Evolutionary conservation across 2,797 vertebrate species (phyloP).

Genomic region (Limosa lapponica): DNA sequence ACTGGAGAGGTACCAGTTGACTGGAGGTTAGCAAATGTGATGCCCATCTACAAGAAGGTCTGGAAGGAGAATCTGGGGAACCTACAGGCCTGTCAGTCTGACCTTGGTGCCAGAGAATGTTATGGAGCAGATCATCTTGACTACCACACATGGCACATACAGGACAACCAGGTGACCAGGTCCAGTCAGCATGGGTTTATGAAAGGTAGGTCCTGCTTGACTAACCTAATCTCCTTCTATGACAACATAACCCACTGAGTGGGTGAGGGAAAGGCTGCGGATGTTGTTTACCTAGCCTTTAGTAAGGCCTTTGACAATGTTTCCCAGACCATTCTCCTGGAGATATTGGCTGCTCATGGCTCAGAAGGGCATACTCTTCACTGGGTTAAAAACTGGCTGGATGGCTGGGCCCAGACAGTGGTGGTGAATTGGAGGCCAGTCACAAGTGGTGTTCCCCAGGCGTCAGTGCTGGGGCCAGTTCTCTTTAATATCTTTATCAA

Average conservation of each 20-base stretch:
- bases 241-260: background rate
- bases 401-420: background rate
- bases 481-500: background rate
- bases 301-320: background rate
- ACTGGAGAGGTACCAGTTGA: background rate
- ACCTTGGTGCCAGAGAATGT: background rate
- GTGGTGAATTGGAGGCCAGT: background rate
- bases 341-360: background rate
- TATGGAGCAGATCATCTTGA: background rate
- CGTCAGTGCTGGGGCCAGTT: background rate
- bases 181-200: background rate
- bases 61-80: background rate
- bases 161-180: background rate
- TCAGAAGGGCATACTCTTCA: background rate
- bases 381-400: background rate
- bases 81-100: background rate
- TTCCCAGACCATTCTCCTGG: background rate
- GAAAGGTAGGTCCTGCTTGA: background rate
- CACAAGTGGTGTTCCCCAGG: background rate
- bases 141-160: background rate
- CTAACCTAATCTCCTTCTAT: background rate
- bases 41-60: background rate
- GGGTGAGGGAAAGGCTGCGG: background rate
- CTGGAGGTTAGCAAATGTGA: background rate
- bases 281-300: background rate